phyloP scores from a whole-genome alignment of 2,888 invertebrate species.

The Conus canariensis region DNA sequence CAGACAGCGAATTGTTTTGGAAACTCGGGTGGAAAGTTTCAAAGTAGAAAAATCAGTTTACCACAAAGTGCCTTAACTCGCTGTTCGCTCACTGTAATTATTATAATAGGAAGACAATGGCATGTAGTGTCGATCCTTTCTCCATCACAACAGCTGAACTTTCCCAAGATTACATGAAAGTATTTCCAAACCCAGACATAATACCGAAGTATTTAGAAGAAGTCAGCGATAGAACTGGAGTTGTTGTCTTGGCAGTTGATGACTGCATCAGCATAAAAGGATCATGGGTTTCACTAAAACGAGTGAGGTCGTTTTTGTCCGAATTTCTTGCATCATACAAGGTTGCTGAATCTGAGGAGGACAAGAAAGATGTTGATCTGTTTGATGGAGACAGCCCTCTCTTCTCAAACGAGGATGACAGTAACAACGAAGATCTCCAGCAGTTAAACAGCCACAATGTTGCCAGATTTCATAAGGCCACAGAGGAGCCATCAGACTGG shows the following conservation, averaged over 20 bases:
- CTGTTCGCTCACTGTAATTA: neutral
- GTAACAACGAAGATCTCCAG: neutral
- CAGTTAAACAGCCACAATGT: neutral
- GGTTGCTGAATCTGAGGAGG: neutral
- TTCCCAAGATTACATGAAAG: constrained; percentile 49
- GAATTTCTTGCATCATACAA: constrained; percentile 39
- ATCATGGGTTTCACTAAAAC: constrained; percentile 45
- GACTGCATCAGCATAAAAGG: constrained; percentile 45
- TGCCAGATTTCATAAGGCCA: neutral
- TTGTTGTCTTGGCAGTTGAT: constrained; percentile 38
- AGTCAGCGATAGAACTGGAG: constrained; percentile 43
- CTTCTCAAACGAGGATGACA: neutral
- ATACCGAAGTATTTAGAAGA: constrained; percentile 45
- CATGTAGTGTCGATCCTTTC: constrained; percentile 45
- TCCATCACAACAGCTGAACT: constrained; percentile 50
- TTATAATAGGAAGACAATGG: neutral
- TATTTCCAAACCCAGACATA: constrained; percentile 46
- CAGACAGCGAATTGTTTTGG: neutral
- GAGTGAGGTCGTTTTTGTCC: constrained; percentile 40
- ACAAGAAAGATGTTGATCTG: constrained; percentile 12
- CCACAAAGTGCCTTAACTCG: neutral
- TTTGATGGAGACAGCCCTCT: neutral
- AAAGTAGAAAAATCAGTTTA: neutral
- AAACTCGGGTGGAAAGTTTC: constrained; percentile 3
- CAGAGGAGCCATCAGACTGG: constrained; percentile 29